A percentile compares a stretch with the other conserved stretches of the same genome.
Evolutionary conservation across 2,797 vertebrate species (phyloP).

Genomic region (Podargus strigoides): DNA sequence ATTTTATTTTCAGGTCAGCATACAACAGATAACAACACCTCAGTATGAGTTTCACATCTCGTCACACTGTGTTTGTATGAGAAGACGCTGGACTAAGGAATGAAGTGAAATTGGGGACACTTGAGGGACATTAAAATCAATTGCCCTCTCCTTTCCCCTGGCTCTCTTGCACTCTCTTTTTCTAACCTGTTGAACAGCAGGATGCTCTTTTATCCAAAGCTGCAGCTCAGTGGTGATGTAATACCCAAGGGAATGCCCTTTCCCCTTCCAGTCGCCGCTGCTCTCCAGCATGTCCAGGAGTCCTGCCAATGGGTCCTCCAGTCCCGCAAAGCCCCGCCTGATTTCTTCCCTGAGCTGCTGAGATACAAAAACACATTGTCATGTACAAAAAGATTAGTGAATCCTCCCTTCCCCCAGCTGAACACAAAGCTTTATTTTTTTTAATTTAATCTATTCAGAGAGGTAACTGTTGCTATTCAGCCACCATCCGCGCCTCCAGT

Average conservation of each 20-base stretch:
- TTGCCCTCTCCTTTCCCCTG: not conserved
- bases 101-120: not conserved
- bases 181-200: constrained; percentile 50
- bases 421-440: constrained; percentile 57
- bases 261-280: not conserved
- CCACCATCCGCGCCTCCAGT: constrained; percentile 38
- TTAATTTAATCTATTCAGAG: constrained; percentile 62
- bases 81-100: not conserved
- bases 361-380: constrained; percentile 55
- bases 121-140: not conserved
- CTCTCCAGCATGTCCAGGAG: constrained; percentile 64
- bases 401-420: constrained; percentile 41
- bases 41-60: not conserved
- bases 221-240: constrained; percentile 42
- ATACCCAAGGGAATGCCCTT: constrained; percentile 35
- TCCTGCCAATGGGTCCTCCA: constrained; percentile 40
- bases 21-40: not conserved
- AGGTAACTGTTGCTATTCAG: constrained; percentile 69
- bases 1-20: not conserved
- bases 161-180: not conserved
- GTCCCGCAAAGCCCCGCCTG: constrained; percentile 36
- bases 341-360: constrained; percentile 66
- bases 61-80: not conserved
- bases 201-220: constrained; percentile 55
- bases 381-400: constrained; percentile 36